Evolutionary conservation across 1,140 invertebrate species (phyloP).

Genomic region (Nymphalis io): DNA sequence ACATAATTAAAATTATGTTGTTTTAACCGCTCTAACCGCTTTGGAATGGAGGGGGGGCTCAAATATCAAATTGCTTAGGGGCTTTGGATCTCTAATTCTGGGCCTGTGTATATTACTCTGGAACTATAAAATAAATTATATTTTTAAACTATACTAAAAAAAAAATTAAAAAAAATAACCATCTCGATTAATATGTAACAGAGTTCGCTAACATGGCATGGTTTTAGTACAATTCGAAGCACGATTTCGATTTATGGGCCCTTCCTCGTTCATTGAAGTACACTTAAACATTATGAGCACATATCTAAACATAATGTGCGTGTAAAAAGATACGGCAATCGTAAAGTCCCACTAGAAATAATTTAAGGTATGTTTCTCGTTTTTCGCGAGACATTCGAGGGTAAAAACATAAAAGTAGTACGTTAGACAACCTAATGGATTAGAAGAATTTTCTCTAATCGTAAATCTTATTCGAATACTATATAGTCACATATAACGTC

Average conservation of each 20-base stretch:
- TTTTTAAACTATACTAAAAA: no score
- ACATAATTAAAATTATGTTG: no score
- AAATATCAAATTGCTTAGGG: no score
- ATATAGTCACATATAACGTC: not conserved
- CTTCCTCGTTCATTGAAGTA: slow-evolving; percentile 63
- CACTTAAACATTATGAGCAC: slow-evolving; percentile 73
- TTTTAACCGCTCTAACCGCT: no score
- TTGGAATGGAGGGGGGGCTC: no score
- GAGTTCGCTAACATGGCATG: not conserved
- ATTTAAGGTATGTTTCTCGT: slow-evolving; percentile 75
- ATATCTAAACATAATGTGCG: slow-evolving; percentile 74
- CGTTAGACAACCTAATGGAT: slow-evolving; percentile 75
- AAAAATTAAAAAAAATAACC: not conserved
- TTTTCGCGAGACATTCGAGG: slow-evolving; percentile 72
- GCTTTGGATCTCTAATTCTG: no score
- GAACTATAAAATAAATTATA: no score
- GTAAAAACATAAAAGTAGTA: slow-evolving; percentile 76
- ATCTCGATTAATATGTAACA: not conserved
- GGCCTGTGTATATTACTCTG: no score
- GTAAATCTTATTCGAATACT: slow-evolving; percentile 17
- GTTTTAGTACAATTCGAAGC: slow-evolving; percentile 41
- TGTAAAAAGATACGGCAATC: slow-evolving; percentile 79
- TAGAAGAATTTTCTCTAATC: slow-evolving; percentile 71
- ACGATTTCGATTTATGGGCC: slow-evolving; percentile 71
- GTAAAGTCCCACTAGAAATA: slow-evolving; percentile 77